Base-by-base conservation (phyloP, 2,113 vertebrate species). In the Sinocyclocheilus anophthalmus region DNA sequence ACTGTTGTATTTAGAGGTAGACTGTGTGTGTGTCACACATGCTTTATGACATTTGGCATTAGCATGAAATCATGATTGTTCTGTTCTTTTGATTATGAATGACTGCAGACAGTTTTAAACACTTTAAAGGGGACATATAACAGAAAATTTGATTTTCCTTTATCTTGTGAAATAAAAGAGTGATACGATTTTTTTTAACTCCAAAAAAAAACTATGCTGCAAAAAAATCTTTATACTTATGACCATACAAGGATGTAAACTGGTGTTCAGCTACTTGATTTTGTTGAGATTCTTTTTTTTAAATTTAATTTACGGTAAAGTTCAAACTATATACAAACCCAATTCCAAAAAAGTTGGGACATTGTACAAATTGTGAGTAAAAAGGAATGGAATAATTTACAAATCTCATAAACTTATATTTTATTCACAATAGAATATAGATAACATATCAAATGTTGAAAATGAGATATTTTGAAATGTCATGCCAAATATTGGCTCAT, bases 31-130 rank as follows among this genome's bases (percentile, higher is more conserved):
- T 50, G 4, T 55, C 24, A 50, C 73, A 24, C 22, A 70, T 63
- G 86, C 84, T 85, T 67, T 78, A 80, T 82, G 84, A 81, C 70
- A 77, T 67, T 50, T 22, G n/a, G 70, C 76, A 65, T 26, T 69
- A 57, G 53, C 77, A 72, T 63, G 72, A 26, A 82, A 82, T 82
- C 67, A 76, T 81, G 78, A 84, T 30, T 30, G 81, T 61, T 84
- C 88, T 87, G 77, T 80, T 86, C 75, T 69, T 57, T 76, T 85
- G 75, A 84, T 90, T 92, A 91, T 91, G 78, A 94, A 93, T 94
- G 93, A 93, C 93, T 94, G 92, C 93, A 94, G 92, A 94, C 93
- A 88, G 92, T 92, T 92, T 94, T 92, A 95, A 94, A 92, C 89
- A 89, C 90, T 92, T 92, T 87, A 86, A 84, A 30, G 91, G 88